Conservation (phyloP, 1,140 invertebrate genomes). For the Caenorhabditis tropicalis region DNA sequence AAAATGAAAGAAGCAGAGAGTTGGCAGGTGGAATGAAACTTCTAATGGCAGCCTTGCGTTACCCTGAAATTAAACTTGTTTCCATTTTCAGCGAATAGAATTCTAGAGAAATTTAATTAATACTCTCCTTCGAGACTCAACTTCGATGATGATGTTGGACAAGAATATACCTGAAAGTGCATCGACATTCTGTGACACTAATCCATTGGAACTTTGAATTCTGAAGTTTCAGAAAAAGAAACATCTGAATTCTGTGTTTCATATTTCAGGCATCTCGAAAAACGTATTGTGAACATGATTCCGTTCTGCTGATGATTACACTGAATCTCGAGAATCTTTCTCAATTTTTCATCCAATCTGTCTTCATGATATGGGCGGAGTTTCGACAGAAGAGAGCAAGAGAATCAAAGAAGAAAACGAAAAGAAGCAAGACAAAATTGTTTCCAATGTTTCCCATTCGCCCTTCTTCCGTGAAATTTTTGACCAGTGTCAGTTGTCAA, state of each 20-base stretch:
- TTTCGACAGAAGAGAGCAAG: not conserved
- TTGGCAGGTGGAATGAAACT: not conserved
- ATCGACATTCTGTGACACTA: too few relatives aligned
- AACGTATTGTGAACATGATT: too few relatives aligned
- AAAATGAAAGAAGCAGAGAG: not conserved
- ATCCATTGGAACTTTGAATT: too few relatives aligned
- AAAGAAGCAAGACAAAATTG: not conserved
- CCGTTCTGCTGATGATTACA: too few relatives aligned
- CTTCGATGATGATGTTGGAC: too few relatives aligned
- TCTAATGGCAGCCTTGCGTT: not conserved
- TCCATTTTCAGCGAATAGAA: not conserved
- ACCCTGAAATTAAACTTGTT: slow-evolving; percentile 17
- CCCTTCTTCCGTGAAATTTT: not conserved
- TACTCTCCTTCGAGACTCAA: not conserved
- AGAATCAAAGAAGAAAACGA: not conserved
- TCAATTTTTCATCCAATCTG: not conserved
- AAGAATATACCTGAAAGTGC: too few relatives aligned
- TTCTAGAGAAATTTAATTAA: not conserved
- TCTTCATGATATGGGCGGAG: slow-evolving; percentile 1
- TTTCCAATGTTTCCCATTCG: slow-evolving; percentile 25
- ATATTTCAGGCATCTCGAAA: too few relatives aligned
- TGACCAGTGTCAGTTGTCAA: slow-evolving; percentile 44
- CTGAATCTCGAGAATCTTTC: too few relatives aligned
- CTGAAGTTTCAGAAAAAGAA: too few relatives aligned
- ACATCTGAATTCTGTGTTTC: too few relatives aligned